Evolutionary conservation across 2,888 invertebrate species (phyloP), one percentile per base, ranked within the genome.

Genomic region (Apantesis nais): DNA sequence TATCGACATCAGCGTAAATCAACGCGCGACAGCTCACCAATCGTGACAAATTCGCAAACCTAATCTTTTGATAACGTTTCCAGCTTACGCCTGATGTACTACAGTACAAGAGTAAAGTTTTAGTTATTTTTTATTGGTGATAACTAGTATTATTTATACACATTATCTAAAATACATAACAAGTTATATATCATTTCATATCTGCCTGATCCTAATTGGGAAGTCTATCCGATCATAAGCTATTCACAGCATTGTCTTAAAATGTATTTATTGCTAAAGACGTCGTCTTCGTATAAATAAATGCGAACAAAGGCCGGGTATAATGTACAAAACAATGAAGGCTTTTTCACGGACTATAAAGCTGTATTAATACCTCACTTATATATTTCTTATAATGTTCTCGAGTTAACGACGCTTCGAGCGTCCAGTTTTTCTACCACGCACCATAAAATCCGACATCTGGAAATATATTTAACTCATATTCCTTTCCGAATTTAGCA

Each of bases 371-470:
- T 93, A 92, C 90, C 86, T 88, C 88, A 91, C 88, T 90, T 93
- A 94, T 94, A 93, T 93, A 93, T 93, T 93, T 88, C 87, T 90
- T 92, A 92, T 92, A 93, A 93, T 93, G 93, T 93, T 94, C 91
- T 92, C 93, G 90, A 92, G 92, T 93, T 93, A 94, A 93, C 93
- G 91, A 93, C 89, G 91, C 89, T 86, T 88, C 87, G 86, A 84
- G 88, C 91, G 88, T 91, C 89, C 90, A 85, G 88, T 92, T 94
- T 92, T 93, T 92, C 87, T 88, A 88, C 88, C 90, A 91, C 89
- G 91, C 90, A 86, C 88, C 93, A 92, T 94, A 93, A 93, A 93
- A 88, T 91, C 90, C 90, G 85, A 90, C 90, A 92, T 90, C 89
- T 89, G 89, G 88, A 88, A 88, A 90, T 89, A 84, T 86, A 88